phyloP scores from a whole-genome alignment of 2,797 vertebrate genomes.

The Tapirus indicus region DNA sequence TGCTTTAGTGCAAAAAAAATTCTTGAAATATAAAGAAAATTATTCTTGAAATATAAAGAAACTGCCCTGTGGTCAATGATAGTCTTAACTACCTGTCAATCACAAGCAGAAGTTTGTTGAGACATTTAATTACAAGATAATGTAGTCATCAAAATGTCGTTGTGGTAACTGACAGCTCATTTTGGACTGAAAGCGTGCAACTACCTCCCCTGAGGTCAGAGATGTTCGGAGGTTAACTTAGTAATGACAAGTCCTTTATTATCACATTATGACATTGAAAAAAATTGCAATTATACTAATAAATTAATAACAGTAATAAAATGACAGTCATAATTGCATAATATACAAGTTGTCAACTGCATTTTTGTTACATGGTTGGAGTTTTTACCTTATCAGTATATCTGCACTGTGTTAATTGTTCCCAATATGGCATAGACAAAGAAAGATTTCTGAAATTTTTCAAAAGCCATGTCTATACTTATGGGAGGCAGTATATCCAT shows the following conservation, averaged over 20 bases:
- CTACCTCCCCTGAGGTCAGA: slow-evolving; percentile 91
- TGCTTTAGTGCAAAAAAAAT: slow-evolving; percentile 84
- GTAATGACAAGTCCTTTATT: slow-evolving; percentile 93
- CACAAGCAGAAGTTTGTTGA: slow-evolving; percentile 92
- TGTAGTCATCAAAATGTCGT: slow-evolving; percentile 91
- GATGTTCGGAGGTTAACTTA: slow-evolving; percentile 90
- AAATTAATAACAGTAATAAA: slow-evolving; percentile 94
- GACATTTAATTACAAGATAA: slow-evolving; percentile 94
- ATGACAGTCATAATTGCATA: slow-evolving; percentile 93
- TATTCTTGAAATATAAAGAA: slow-evolving; percentile 89
- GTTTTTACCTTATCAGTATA: slow-evolving; percentile 89
- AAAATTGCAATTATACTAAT: slow-evolving; percentile 92
- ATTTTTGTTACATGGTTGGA: slow-evolving; percentile 89
- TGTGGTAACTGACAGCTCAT: slow-evolving; percentile 93
- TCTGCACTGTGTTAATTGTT: slow-evolving; percentile 83
- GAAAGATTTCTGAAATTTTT: slow-evolving; percentile 74
- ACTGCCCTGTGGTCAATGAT: slow-evolving; percentile 92
- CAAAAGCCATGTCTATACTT: slow-evolving; percentile 22
- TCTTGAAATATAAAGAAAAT: slow-evolving; percentile 88
- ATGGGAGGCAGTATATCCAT: background rate
- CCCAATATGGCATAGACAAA: slow-evolving; percentile 67
- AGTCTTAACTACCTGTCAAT: slow-evolving; percentile 93
- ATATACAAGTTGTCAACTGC: slow-evolving; percentile 92
- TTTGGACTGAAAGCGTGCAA: slow-evolving; percentile 89
- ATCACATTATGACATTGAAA: slow-evolving; percentile 91